Conservation (phyloP, 2,113 vertebrate species). For the Ivindomyrus marchei region DNA sequence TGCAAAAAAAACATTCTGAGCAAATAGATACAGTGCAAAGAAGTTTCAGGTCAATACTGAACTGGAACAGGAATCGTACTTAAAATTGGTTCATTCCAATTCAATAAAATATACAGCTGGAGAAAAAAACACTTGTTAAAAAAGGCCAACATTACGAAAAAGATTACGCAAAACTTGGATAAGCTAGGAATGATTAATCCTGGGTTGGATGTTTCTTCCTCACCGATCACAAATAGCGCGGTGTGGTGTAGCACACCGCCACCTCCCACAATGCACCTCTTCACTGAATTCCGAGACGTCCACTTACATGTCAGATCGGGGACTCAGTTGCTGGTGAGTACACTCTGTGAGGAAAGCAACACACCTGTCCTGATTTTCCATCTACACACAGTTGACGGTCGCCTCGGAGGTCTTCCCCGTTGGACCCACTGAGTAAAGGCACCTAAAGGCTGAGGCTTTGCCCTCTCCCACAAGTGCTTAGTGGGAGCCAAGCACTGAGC, state of each 20-base stretch:
- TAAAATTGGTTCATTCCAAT: neutral
- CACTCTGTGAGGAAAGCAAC: neutral
- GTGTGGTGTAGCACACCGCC: neutral
- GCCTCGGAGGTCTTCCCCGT: neutral
- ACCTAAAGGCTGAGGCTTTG: neutral
- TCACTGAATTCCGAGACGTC: neutral
- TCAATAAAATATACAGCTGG: neutral
- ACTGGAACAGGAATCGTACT: neutral
- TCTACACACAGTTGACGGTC: neutral
- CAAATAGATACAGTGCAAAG: slow-evolving; percentile 19
- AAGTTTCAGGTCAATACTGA: slow-evolving; percentile 1
- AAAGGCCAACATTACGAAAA: neutral
- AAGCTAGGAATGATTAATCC: neutral
- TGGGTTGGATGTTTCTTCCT: neutral
- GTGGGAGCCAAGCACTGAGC: neutral
- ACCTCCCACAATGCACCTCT: neutral
- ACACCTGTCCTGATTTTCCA: neutral
- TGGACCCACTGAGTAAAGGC: slow-evolving; percentile 6
- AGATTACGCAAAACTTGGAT: neutral
- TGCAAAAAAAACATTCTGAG: slow-evolving; percentile 19
- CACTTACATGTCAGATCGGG: neutral
- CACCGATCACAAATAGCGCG: neutral
- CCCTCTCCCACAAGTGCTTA: neutral
- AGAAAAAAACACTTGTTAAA: neutral
- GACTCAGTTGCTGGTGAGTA: neutral